Conservation (phyloP, 2,888 invertebrate genomes). For the Eretmocerus hayati region DNA sequence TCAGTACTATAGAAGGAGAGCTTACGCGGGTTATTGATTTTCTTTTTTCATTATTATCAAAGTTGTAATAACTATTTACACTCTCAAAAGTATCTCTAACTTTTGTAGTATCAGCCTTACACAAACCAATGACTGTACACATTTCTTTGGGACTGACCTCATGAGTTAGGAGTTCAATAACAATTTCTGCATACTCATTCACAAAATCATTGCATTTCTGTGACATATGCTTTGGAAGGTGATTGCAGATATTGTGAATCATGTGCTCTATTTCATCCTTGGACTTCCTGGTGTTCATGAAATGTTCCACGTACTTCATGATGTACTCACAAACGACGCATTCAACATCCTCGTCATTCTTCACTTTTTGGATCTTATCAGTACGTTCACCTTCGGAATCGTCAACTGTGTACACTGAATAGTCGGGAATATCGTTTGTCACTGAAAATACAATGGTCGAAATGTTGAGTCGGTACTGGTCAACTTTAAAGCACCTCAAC, state of each 20-base stretch:
- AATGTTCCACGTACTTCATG: slow-evolving; percentile 65
- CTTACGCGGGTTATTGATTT: slow-evolving; percentile 18
- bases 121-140: slow-evolving; percentile 63
- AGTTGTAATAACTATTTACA: no score
- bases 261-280: slow-evolving; percentile 67
- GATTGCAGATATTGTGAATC: slow-evolving; percentile 63
- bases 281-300: slow-evolving; percentile 65
- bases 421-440: slow-evolving; percentile 60
- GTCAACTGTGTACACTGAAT: slow-evolving; percentile 6
- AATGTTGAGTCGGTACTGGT: no score
- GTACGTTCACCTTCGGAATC: not conserved
- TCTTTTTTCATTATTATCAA: slow-evolving; percentile 15
- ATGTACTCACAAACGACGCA: slow-evolving; percentile 78
- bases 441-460: slow-evolving; percentile 49
- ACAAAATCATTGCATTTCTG: slow-evolving; percentile 66
- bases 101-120: slow-evolving; percentile 40
- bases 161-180: slow-evolving; percentile 63
- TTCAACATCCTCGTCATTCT: slow-evolving; percentile 31
- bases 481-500: no score
- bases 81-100: slow-evolving; percentile 24
- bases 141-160: slow-evolving; percentile 64
- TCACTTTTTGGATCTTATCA: no score
- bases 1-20: slow-evolving; percentile 17
- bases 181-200: slow-evolving; percentile 62
- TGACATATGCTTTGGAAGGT: slow-evolving; percentile 61